Base-by-base conservation (phyloP, 92 coral and sea anemone genomes). In the Epizoanthus fatuus region DNA sequence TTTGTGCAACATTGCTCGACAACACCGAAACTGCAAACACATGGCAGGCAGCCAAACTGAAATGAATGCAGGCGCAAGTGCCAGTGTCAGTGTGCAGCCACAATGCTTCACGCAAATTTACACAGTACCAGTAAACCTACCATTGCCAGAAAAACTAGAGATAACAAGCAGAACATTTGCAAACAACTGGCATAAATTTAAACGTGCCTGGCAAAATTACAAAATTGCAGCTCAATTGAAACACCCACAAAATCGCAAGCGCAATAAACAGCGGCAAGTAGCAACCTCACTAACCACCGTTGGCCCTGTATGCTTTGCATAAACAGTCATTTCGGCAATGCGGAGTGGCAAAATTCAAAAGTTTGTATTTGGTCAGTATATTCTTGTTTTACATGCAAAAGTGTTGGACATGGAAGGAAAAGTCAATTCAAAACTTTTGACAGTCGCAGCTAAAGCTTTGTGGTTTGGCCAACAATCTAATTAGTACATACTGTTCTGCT, bases 231-330 rank as follows among this genome's bases (percentile, higher is more conserved):
- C 84, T 37, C 20, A 76, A 0, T 74, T 79, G 1, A 79, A 90
- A 59, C 75, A 59, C 35, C 80, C 40, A 29, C 60, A 74, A 55
- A 22, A 71, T 14, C 84, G 73, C 19, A 16, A 47, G 32, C 39
- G 37, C 56, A 84, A 68, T 15, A 92, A 75, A 86, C 25, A 32
- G 9, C 90, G 81, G 72, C 69, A 89, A 79, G 77, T 74, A 14
- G 90, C 92, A 22, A 84, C 92, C 0, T 79, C 89, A 13, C 38
- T 89, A 19, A 85, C 95, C 14, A 84, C 87, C 40, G 86, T 91
- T 19, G 92, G 88, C 8, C 74, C 92, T n/a, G n/a, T n/a, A n/a
- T n/a, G n/a, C n/a, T n/a, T n/a, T n/a, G n/a, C n/a, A n/a, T n/a
- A n/a, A n/a, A n/a, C n/a, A n/a, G n/a, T n/a, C n/a, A n/a, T n/a